Evolutionary conservation across 2,888 invertebrate genomes (phyloP).

Genomic region (Acanthopleura granulata): DNA sequence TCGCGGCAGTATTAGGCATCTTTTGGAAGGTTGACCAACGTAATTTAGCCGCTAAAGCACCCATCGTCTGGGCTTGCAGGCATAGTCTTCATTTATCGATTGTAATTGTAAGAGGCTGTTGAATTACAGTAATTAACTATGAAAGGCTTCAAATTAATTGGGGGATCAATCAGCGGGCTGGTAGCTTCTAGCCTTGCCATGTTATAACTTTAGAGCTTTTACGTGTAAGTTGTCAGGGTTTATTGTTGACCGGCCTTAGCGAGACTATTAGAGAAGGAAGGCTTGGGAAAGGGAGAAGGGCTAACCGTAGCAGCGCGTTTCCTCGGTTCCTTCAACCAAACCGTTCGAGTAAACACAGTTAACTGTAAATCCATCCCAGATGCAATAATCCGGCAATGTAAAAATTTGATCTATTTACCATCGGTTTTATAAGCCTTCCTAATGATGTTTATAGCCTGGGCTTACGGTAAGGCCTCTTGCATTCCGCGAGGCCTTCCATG

Average conservation of each 20-base stretch:
- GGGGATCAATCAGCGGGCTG: constrained; percentile 12
- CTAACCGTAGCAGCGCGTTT: background rate
- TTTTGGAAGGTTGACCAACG: background rate
- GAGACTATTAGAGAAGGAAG: background rate
- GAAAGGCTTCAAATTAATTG: constrained; percentile 16
- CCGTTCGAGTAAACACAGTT: background rate
- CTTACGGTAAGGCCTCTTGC: background rate
- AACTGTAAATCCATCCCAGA: background rate
- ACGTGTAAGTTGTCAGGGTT: background rate
- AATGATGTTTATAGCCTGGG: background rate
- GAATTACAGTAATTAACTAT: constrained; percentile 18
- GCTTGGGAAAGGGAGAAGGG: background rate
- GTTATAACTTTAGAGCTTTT: constrained; percentile 13
- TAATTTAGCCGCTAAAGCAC: background rate
- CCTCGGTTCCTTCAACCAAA: background rate
- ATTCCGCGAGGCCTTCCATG: too few species aligned
- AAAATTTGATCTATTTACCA: background rate
- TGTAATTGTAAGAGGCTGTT: constrained; percentile 9
- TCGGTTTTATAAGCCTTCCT: constrained; percentile 3
- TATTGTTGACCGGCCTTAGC: background rate
- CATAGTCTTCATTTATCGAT: background rate
- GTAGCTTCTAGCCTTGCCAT: background rate
- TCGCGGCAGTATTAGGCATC: background rate
- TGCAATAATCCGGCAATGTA: background rate
- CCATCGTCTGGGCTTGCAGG: background rate